These are phyloP conservation scores for Pharmacophagus antenor DNA, from an alignment of 2,888 invertebrate genomes.

Conservation along the genomic window DNA sequence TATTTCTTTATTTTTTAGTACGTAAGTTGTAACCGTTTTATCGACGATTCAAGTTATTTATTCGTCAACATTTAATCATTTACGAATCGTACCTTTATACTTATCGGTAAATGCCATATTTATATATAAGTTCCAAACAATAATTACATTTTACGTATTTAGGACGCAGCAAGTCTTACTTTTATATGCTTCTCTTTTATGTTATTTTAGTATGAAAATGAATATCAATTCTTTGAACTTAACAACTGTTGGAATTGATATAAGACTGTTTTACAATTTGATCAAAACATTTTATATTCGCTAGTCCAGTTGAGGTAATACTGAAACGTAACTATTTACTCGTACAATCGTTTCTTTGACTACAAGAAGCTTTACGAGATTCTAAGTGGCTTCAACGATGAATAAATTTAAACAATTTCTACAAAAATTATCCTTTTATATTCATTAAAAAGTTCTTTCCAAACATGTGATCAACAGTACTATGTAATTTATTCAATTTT, in stretches of 20 bases:
- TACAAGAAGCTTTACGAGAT: constrained; percentile 26
- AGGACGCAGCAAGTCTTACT: constrained; percentile 35
- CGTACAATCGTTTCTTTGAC: constrained; percentile 39
- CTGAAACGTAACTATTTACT: neutral
- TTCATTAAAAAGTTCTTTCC: constrained; percentile 32
- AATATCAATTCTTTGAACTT: constrained; percentile 35
- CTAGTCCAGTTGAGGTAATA: constrained; percentile 37
- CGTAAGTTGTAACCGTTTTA: constrained; percentile 66
- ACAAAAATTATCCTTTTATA: constrained; percentile 43
- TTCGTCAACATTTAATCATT: constrained; percentile 76
- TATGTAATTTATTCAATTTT: constrained; percentile 77
- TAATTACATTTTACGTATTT: constrained; percentile 55
- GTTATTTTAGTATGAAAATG: constrained; percentile 32
- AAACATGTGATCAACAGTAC: constrained; percentile 66
- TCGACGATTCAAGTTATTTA: constrained; percentile 73
- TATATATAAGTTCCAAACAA: constrained; percentile 70
- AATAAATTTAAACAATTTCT: constrained; percentile 46
- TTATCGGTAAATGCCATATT: constrained; percentile 79
- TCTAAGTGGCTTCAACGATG: constrained; percentile 45
- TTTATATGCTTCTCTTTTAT: constrained; percentile 47
- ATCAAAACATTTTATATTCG: constrained; percentile 47
- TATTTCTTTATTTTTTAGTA: constrained; percentile 63
- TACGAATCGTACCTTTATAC: constrained; percentile 74
- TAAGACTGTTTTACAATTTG: constrained; percentile 72
- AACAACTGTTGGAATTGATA: constrained; percentile 73